Evolutionary conservation across 2,888 invertebrate species (phyloP), one percentile per base, ranked within the genome.

Genomic region (Griposia aprilina): DNA sequence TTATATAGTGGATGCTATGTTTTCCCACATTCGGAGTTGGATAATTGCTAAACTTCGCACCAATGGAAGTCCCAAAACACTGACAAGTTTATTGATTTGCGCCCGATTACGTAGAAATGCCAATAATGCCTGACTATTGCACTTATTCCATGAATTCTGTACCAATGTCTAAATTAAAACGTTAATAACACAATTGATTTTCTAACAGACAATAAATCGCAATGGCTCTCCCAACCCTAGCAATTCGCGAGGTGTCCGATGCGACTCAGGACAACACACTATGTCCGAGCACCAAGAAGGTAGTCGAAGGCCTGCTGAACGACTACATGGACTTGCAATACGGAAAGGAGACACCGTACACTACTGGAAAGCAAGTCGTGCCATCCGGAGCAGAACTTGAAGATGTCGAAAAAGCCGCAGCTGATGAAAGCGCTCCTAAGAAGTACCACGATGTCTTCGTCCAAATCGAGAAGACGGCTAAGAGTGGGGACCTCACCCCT

Each of bases 301-400:
- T 95, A 67, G 90, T 96, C 20, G 94, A 94, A 89, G 94, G 95
- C 3, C 84, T 96, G 17, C 90, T 96, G 0, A 95, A 96, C 60
- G 96, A 96, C 83, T 95, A 90, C 89, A 96, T 96, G 96, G 96
- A 96, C 79, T 90, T 96, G 0, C 94, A 94, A 48, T 96, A 94
- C 65, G 94, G 91, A 0, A 95, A 95, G 80, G 93, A 93, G 71
- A 96, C 96, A 7, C 94, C 95, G 0, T 96, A 95, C 89, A 96
- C 96, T 0, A 96, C 95, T 2, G 96, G 96, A 8, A 92, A 96
- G 80, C 93, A 93, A 72, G 93, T 96, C 0, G 26, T 96, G 1
- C 96, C 96, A 0, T 71, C 89, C 0, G 94, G 91, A 0, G 84
- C 92, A 1, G 92, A 93, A 0, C 90, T 95, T 36, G 90, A 91